These are phyloP conservation scores for Urocitellus parryii DNA, from an alignment of 2,113 vertebrate genomes.

Conservation along the genomic window DNA sequence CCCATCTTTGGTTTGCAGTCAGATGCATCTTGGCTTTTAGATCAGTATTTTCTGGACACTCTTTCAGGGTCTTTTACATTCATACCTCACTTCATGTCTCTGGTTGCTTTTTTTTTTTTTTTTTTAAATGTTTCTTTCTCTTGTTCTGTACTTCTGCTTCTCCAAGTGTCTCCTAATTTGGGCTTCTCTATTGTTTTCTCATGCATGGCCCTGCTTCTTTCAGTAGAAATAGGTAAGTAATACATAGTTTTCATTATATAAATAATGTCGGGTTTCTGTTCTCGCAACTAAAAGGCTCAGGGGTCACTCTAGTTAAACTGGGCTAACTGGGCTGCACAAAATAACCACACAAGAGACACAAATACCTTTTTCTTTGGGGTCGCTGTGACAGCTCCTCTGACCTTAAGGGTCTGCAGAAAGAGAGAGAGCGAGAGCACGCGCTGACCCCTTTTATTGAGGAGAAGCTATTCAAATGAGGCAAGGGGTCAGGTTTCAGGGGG, in stretches of 20 bases:
- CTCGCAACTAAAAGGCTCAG: no score
- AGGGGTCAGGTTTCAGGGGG: no score
- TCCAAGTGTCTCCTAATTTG: neutral
- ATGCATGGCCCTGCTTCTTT: neutral
- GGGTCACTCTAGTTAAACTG: no score
- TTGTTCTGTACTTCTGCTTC: no score
- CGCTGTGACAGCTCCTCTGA: no score
- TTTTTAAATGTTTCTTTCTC: neutral
- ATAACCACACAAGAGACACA: no score
- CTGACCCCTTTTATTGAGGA: no score
- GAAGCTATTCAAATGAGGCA: no score
- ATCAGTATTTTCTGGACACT: neutral
- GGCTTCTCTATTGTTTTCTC: neutral
- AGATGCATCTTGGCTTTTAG: neutral
- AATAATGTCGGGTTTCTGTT: neutral
- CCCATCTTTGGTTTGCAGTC: neutral
- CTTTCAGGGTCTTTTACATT: neutral
- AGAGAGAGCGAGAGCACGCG: no score
- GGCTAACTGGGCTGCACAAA: no score
- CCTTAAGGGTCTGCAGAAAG: no score
- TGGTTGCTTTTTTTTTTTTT: neutral
- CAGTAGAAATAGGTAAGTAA: slow-evolving; percentile 40
- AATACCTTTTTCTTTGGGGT: no score
- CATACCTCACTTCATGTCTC: neutral
- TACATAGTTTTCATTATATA: neutral